A percentile compares a stretch with the other conserved stretches of the same genome.
These are phyloP conservation scores for Temnothorax nylanderi DNA, from an alignment of 1,140 invertebrate genomes.

Conservation along the genomic window DNA sequence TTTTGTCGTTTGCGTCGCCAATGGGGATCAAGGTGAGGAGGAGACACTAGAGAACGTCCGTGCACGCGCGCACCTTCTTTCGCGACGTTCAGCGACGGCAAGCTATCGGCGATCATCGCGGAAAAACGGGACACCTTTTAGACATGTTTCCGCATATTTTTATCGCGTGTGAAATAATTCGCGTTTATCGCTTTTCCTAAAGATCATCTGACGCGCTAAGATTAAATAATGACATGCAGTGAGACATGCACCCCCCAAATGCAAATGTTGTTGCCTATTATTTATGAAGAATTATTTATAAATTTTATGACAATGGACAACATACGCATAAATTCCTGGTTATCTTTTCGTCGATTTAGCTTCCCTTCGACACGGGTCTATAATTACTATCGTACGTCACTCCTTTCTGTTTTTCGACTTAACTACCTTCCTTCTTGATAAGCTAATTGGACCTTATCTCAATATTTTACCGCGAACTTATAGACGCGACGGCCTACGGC, in stretches of 20 bases:
- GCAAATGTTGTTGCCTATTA: not conserved
- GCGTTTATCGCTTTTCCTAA: not conserved
- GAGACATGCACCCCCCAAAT: not conserved
- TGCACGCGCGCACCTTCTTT: not conserved
- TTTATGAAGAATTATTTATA: slow-evolving; percentile 1
- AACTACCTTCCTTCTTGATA: slow-evolving; percentile 47
- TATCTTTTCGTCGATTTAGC: slow-evolving; percentile 5
- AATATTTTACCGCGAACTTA: slow-evolving; percentile 29
- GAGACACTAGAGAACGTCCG: not conserved
- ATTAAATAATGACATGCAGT: not conserved
- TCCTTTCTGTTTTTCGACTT: not conserved
- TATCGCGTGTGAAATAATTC: not conserved
- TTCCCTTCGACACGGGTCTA: not conserved
- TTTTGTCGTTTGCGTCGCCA: slow-evolving; percentile 55
- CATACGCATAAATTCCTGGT: not conserved
- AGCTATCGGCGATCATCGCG: not conserved
- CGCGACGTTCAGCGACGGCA: slow-evolving; percentile 17
- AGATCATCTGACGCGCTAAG: not conserved
- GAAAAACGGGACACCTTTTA: not conserved
- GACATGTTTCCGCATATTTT: not conserved
- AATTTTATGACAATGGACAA: not conserved
- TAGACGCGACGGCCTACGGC: not conserved
- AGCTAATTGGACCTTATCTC: slow-evolving; percentile 49
- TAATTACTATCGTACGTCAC: slow-evolving; percentile 15
- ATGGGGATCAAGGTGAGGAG: slow-evolving; percentile 12